Evolutionary conservation across 2,113 vertebrate species (phyloP).

Genomic region (Ornithorhynchus anatinus): DNA sequence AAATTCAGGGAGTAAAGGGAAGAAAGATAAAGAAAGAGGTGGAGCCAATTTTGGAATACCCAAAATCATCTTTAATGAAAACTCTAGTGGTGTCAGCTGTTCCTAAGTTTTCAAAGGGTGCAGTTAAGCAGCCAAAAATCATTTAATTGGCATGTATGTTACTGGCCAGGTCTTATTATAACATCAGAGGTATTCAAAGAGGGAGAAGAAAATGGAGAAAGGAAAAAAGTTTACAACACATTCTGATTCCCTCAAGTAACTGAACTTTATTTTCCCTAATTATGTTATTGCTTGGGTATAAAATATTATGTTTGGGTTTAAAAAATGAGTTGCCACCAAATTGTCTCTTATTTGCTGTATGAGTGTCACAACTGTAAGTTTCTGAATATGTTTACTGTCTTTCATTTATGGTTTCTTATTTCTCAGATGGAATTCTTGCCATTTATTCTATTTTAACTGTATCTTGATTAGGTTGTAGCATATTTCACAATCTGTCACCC

Average conservation of each 20-base stretch:
- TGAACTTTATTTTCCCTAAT: slow-evolving; percentile 21
- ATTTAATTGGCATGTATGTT: no score
- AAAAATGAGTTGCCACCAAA: slow-evolving; percentile 29
- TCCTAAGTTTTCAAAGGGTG: no score
- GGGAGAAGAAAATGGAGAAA: background rate
- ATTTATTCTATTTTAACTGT: slow-evolving; percentile 31
- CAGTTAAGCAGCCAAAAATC: no score
- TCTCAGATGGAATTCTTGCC: slow-evolving; percentile 24
- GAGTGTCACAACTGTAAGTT: slow-evolving; percentile 19
- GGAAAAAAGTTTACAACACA: background rate
- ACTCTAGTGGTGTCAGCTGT: no score
- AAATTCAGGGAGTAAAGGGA: no score
- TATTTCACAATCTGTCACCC: slow-evolving; percentile 17
- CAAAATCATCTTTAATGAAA: no score
- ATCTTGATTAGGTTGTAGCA: slow-evolving; percentile 11
- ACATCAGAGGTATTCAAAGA: no score
- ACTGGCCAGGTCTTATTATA: no score
- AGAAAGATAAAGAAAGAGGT: no score
- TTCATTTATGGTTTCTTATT: slow-evolving; percentile 3
- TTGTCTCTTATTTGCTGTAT: slow-evolving; percentile 21
- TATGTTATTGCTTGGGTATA: slow-evolving; percentile 29
- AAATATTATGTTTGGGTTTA: slow-evolving; percentile 12
- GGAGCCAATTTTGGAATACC: no score
- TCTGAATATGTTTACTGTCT: slow-evolving; percentile 43
- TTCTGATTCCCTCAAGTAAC: background rate